A percentile compares a stretch with the other conserved stretches of the same genome.
Conservation (phyloP, 1,140 invertebrate genomes). For the Ephestia elutella region DNA sequence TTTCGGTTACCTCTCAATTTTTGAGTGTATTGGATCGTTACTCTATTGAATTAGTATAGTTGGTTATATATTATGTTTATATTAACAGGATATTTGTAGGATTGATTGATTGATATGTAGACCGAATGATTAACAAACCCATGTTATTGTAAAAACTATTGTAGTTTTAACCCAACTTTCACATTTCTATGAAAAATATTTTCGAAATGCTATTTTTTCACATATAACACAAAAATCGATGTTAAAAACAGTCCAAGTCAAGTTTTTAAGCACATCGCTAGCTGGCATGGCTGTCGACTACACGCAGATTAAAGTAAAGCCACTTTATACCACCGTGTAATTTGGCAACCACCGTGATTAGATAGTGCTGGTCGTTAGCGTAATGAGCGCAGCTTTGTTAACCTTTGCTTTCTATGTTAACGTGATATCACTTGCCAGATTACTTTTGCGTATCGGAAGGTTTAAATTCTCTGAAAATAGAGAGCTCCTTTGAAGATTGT, state of each 20-base stretch:
- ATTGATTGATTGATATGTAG: too few relatives aligned
- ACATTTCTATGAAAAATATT: background rate
- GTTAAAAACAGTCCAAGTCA: background rate
- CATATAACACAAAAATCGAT: background rate
- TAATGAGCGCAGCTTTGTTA: constrained; percentile 61
- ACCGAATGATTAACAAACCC: too few relatives aligned
- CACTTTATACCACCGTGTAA: constrained; percentile 65
- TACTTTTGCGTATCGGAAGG: constrained; percentile 6
- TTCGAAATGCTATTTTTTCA: background rate
- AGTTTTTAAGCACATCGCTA: background rate
- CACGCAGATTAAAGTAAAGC: constrained; percentile 62
- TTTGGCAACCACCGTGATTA: constrained; percentile 70
- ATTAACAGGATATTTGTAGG: too few relatives aligned
- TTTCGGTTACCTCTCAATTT: background rate
- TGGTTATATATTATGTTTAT: too few relatives aligned
- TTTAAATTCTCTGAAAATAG: background rate
- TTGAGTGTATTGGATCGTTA: background rate
- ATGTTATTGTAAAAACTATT: too few relatives aligned
- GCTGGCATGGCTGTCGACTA: constrained; percentile 24
- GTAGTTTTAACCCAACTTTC: too few relatives aligned
- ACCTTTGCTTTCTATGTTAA: constrained; percentile 43
- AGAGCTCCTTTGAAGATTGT: background rate
- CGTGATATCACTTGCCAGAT: constrained; percentile 25
- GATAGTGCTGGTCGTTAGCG: constrained; percentile 67
- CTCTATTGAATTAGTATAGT: too few relatives aligned